Percentiles rank a stretch among this genome's conserved stretches.
Conservation (phyloP, 2,888 invertebrate species). For the Lagria hirta region DNA sequence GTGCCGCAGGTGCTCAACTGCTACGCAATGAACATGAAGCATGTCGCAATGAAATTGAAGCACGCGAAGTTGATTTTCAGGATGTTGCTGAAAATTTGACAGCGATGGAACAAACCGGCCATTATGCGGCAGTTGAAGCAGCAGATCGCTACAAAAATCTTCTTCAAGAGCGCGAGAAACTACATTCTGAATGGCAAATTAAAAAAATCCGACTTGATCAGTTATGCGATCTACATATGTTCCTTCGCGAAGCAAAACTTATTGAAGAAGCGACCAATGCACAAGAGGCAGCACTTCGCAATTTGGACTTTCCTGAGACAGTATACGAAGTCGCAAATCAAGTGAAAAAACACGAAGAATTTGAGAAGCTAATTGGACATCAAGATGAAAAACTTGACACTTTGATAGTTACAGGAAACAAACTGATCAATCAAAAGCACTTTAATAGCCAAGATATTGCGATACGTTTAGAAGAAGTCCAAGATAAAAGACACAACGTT, state of each 20-base stretch:
- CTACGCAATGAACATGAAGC: slow-evolving; percentile 82
- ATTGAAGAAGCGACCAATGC: slow-evolving; percentile 84
- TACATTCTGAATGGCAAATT: slow-evolving; percentile 84
- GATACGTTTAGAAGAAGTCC: slow-evolving; percentile 72
- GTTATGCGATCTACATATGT: slow-evolving; percentile 90
- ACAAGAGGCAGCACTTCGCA: slow-evolving; percentile 77
- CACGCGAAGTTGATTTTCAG: slow-evolving; percentile 79
- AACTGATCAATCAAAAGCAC: slow-evolving; percentile 86
- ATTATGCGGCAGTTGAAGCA: slow-evolving; percentile 78
- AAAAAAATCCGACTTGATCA: slow-evolving; percentile 88
- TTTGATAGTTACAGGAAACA: slow-evolving; percentile 81
- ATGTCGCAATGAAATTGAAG: slow-evolving; percentile 83
- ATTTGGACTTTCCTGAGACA: slow-evolving; percentile 71
- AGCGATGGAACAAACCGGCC: slow-evolving; percentile 81
- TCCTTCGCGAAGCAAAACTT: slow-evolving; percentile 90
- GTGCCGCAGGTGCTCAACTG: slow-evolving; percentile 78
- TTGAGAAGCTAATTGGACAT: slow-evolving; percentile 85
- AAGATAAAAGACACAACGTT: slow-evolving; percentile 68
- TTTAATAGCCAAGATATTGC: slow-evolving; percentile 84
- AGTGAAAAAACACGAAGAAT: slow-evolving; percentile 91
- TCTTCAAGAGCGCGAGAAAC: slow-evolving; percentile 73
- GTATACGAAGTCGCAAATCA: slow-evolving; percentile 89
- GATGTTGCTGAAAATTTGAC: slow-evolving; percentile 74
- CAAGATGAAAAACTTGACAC: slow-evolving; percentile 86
- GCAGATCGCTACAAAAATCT: slow-evolving; percentile 77